Conservation (phyloP, 2,797 vertebrate genomes). For the Phalanger gymnotis region DNA sequence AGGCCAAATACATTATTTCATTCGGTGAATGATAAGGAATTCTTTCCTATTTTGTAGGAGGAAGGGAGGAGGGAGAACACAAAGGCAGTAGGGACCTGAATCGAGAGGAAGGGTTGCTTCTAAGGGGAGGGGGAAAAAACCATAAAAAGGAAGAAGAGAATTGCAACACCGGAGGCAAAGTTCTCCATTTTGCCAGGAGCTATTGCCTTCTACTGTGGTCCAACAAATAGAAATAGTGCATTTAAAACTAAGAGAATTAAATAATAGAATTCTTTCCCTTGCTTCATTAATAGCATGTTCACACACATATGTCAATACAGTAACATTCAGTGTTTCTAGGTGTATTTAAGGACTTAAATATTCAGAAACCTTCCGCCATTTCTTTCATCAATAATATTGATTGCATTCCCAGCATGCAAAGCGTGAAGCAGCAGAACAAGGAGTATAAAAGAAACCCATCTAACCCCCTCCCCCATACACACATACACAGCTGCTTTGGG, state of each 20-base stretch:
- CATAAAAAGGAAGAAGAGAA: background rate
- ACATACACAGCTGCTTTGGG: background rate
- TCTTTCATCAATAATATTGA: background rate
- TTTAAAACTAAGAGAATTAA: background rate
- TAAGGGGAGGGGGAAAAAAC: background rate
- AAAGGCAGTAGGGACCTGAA: background rate
- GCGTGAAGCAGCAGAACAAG: background rate
- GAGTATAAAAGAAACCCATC: background rate
- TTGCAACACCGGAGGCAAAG: background rate
- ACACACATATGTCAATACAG: background rate
- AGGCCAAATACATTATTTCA: background rate
- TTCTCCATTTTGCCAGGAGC: background rate
- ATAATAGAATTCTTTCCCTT: background rate
- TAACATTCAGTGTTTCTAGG: background rate
- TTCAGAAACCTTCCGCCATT: background rate
- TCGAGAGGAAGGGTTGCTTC: background rate
- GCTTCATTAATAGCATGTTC: background rate
- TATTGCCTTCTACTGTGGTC: background rate
- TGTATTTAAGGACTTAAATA: background rate
- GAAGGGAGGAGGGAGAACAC: background rate
- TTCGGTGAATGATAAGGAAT: background rate
- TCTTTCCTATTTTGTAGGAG: background rate
- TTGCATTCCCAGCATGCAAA: background rate
- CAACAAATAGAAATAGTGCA: background rate
- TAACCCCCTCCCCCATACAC: background rate